Conservation (phyloP, 2,113 vertebrate species). For the Gymnogyps californianus region DNA sequence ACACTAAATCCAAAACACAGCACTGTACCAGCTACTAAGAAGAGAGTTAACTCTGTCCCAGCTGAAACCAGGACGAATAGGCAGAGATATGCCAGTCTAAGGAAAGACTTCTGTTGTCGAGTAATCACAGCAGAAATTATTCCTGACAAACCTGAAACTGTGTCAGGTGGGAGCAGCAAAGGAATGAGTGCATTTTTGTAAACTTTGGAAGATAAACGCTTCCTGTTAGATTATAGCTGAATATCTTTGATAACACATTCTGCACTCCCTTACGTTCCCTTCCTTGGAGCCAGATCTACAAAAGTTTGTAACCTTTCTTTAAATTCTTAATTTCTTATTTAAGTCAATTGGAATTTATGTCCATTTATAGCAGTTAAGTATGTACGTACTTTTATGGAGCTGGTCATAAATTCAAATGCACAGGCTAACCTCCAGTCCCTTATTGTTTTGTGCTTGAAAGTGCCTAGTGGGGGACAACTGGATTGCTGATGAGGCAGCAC, state of each 20-base stretch:
- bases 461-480: background rate
- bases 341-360: background rate
- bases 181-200: background rate
- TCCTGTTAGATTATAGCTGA: background rate
- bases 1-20: no score
- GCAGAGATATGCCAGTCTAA: background rate
- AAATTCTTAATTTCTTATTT: background rate
- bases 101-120: background rate
- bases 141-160: background rate
- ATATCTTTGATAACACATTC: background rate
- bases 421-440: background rate
- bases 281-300: background rate
- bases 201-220: background rate
- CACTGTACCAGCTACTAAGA: no score
- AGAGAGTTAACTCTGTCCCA: no score
- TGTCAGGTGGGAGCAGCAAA: background rate
- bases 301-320: background rate
- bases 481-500: background rate
- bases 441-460: background rate
- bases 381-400: background rate
- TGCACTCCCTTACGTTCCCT: background rate
- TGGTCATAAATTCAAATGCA: background rate
- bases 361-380: background rate
- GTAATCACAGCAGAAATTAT: background rate
- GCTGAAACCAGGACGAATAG: background rate